phyloP scores from a whole-genome alignment of 2,113 vertebrate species.

The Lepisosteus osseus region DNA sequence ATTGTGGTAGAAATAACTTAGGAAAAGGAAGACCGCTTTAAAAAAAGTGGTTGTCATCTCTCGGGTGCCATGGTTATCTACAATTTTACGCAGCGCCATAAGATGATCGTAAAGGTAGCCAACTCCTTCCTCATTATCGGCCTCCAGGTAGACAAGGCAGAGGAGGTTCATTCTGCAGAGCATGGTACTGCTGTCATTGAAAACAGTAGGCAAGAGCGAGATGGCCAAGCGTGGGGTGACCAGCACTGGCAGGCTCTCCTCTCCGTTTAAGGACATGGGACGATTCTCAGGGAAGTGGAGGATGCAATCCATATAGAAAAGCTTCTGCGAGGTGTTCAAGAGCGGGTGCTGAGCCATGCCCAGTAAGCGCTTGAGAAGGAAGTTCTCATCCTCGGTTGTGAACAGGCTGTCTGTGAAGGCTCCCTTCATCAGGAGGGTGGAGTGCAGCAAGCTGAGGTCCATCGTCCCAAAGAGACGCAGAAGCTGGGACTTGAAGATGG shows the following conservation, averaged over 20 bases:
- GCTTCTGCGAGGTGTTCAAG: slow-evolving; percentile 57
- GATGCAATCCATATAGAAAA: slow-evolving; percentile 80
- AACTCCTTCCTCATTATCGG: slow-evolving; percentile 52
- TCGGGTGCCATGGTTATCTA: slow-evolving; percentile 50
- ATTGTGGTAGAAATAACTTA: slow-evolving; percentile 59
- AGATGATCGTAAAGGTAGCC: slow-evolving; percentile 69
- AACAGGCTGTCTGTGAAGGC: slow-evolving; percentile 85
- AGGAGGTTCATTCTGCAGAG: slow-evolving; percentile 73
- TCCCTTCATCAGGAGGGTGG: slow-evolving; percentile 74
- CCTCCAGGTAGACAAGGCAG: slow-evolving; percentile 72
- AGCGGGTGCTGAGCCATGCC: slow-evolving; percentile 77
- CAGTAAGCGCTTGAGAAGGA: slow-evolving; percentile 74
- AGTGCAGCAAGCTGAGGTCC: slow-evolving; percentile 70
- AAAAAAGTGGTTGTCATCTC: slow-evolving; percentile 70
- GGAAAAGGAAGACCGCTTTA: slow-evolving; percentile 70
- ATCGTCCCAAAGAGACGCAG: slow-evolving; percentile 77
- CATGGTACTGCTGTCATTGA: slow-evolving; percentile 71
- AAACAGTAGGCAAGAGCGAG: slow-evolving; percentile 70
- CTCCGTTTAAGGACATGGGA: slow-evolving; percentile 63
- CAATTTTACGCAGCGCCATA: slow-evolving; percentile 57
- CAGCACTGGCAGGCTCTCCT: slow-evolving; percentile 73
- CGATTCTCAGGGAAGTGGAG: slow-evolving; percentile 85
- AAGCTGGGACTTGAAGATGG: slow-evolving; percentile 79
- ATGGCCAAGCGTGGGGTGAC: slow-evolving; percentile 64
- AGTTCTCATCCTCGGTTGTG: slow-evolving; percentile 76